Conservation (phyloP, 1,140 invertebrate species). For the Drosophila aff. region DNA sequence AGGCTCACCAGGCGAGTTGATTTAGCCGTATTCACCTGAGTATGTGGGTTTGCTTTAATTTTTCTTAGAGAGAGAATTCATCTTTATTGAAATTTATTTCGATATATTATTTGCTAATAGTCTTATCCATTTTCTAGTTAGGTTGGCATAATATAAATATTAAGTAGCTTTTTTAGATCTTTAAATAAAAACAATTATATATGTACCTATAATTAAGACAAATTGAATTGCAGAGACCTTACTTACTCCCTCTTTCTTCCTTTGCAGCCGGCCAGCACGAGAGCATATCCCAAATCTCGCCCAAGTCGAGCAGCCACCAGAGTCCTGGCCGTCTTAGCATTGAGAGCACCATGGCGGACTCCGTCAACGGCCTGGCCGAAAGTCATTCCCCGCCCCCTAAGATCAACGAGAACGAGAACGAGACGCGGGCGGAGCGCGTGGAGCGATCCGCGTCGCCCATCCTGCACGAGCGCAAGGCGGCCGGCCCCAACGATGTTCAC, state of each 20-base stretch:
- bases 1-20: neutral
- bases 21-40: neutral
- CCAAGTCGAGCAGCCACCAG: constrained; percentile 70
- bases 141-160: neutral
- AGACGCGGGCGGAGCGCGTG: constrained; percentile 66
- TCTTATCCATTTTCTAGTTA: neutral
- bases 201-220: neutral
- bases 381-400: constrained; percentile 11
- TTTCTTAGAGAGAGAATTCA: no score
- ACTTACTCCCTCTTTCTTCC: neutral
- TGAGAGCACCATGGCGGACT: constrained; percentile 70
- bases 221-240: neutral
- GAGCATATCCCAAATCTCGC: constrained; percentile 81
- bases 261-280: constrained; percentile 69
- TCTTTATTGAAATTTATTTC: no score
- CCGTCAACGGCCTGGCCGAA: constrained; percentile 36
- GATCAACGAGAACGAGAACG: constrained; percentile 75
- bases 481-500: constrained; percentile 69
- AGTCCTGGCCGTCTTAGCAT: constrained; percentile 42
- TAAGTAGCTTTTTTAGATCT: no score
- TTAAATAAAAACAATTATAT: neutral
- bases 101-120: no score
- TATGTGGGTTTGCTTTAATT: neutral
- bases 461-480: constrained; percentile 58
- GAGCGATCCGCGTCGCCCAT: constrained; percentile 79